Conservation (phyloP, 23 tunicate genomes). For the Trididemnum clinides region DNA sequence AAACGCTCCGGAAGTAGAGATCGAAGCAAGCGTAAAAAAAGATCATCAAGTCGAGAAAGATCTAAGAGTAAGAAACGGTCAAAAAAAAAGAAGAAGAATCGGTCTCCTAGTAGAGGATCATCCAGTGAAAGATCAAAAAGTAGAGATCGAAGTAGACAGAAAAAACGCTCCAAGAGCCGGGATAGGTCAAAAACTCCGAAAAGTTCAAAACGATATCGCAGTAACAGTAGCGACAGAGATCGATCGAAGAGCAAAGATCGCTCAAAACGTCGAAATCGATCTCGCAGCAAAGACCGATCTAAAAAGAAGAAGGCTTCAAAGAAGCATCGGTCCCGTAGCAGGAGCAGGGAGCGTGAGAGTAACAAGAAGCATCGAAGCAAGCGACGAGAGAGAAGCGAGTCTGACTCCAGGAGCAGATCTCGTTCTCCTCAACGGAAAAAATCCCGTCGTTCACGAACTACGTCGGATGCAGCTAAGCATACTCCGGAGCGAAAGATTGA, state of each 20-base stretch:
- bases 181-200: too few species aligned
- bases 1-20: not conserved
- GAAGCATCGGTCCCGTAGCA: not conserved
- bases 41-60: not conserved
- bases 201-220: not conserved
- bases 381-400: not conserved
- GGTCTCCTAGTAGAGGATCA: not conserved
- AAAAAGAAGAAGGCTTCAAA: slow-evolving; percentile 23
- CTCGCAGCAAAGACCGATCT: not conserved
- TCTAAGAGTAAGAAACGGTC: not conserved
- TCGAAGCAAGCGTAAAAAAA: not conserved
- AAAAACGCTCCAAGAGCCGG: not conserved
- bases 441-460: not conserved
- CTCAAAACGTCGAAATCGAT: not conserved
- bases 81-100: not conserved
- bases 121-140: not conserved
- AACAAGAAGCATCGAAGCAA: not conserved
- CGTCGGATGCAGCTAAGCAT: not conserved
- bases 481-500: not conserved
- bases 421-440: not conserved
- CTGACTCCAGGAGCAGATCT: not conserved
- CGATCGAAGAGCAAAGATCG: not conserved
- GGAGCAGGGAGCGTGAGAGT: not conserved
- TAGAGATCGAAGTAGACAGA: not conserved
- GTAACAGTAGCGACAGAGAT: not conserved